phyloP scores from a whole-genome alignment of 2,888 invertebrate genomes.

The Eupeodes latifasciatus region DNA sequence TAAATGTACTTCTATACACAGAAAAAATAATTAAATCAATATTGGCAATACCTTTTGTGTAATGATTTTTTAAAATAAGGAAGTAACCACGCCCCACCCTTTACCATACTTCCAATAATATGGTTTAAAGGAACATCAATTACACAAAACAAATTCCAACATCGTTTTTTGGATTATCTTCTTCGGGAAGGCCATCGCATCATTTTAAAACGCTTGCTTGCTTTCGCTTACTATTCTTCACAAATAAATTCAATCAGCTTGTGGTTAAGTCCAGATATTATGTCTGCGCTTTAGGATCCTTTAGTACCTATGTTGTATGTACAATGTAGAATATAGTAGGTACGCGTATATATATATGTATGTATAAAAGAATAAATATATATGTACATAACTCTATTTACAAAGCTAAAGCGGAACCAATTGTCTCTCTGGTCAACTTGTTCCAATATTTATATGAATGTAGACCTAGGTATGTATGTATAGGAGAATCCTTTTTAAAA shows the following conservation, averaged over 20 bases:
- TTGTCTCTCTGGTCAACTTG: slow-evolving; percentile 57
- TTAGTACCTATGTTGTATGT: neutral
- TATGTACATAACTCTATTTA: too few relatives aligned
- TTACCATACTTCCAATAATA: neutral
- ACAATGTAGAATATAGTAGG: neutral
- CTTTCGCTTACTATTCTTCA: neutral
- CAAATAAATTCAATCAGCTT: slow-evolving; percentile 20
- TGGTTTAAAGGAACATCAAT: slow-evolving; percentile 15
- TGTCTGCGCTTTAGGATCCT: neutral
- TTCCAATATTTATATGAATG: slow-evolving; percentile 10
- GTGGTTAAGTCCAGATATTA: slow-evolving; percentile 20
- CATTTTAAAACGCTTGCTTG: slow-evolving; percentile 15
- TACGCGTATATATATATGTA: neutral
- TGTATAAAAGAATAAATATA: neutral
- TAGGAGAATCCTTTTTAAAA: slow-evolving; percentile 40
- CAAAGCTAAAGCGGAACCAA: slow-evolving; percentile 31
- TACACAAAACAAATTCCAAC: slow-evolving; percentile 53
- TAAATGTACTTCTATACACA: too few relatives aligned
- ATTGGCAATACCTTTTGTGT: too few relatives aligned
- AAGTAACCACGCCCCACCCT: too few relatives aligned
- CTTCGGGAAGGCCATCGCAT: slow-evolving; percentile 16
- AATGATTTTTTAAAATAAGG: too few relatives aligned
- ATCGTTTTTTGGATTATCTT: slow-evolving; percentile 66
- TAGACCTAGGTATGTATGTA: too few relatives aligned
- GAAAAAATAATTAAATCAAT: too few relatives aligned